Evolutionary conservation across 1,140 invertebrate species (phyloP).

Genomic region (Triops cancriformis): DNA sequence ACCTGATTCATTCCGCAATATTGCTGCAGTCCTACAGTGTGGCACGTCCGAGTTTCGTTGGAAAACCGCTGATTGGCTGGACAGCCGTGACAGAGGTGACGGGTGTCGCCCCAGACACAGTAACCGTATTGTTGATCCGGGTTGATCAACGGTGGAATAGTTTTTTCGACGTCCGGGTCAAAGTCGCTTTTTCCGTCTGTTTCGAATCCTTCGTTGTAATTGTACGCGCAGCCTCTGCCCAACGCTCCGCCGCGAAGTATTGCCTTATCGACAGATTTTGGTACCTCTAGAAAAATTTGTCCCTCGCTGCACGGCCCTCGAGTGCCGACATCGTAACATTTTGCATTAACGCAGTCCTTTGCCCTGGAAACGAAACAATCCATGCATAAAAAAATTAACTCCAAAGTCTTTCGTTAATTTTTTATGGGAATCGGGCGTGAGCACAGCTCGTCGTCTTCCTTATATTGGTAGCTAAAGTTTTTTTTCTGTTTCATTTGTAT

Average conservation of each 20-base stretch:
- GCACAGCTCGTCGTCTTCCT: too few relatives aligned
- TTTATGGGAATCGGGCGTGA: too few relatives aligned
- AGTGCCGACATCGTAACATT: not conserved
- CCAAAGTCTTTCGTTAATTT: too few relatives aligned
- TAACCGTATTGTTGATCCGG: not conserved
- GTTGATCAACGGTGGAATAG: not conserved
- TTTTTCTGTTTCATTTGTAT: too few relatives aligned
- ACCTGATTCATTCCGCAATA: not conserved
- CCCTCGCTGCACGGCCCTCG: not conserved
- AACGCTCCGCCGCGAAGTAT: not conserved
- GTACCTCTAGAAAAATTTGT: not conserved
- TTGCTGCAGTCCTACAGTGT: not conserved
- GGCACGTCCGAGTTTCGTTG: not conserved
- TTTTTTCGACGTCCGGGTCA: not conserved
- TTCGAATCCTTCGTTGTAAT: not conserved
- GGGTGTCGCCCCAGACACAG: not conserved
- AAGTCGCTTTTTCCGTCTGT: not conserved
- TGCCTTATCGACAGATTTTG: not conserved
- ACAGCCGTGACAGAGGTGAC: not conserved
- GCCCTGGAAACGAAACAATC: not conserved
- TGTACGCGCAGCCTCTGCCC: not conserved
- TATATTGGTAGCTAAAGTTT: too few relatives aligned
- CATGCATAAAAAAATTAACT: too few relatives aligned
- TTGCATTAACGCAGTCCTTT: not conserved
- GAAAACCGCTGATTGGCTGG: constrained; percentile 7